Base-by-base conservation (phyloP, 2,797 vertebrate genomes). In the Miichthys miiuy region DNA sequence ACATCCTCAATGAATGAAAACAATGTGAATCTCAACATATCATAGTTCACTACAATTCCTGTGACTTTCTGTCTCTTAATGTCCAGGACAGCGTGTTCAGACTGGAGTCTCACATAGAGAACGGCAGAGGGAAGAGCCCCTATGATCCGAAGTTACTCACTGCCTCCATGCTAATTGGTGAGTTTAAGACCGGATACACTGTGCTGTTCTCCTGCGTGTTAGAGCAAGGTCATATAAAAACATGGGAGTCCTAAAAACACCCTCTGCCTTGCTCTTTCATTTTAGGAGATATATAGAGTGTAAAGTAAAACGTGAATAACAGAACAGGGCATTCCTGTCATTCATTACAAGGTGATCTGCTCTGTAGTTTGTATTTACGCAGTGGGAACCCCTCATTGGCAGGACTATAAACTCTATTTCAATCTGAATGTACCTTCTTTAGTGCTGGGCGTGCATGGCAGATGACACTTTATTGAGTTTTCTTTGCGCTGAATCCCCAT, bases 121-220 rank as follows among this genome's bases (percentile, higher is more conserved):
- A 99, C 48, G 98, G 98, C 70, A 94, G 98, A 68, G 98, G 98
- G 48, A 99, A 99, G 93, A 99, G 98, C 82, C 98, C 98, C 1
- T 99, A 99, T 50, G 98, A 99, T 89, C 98, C 98, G 34, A 98
- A 98, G 93, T 90, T 99, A 80, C 95, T 95, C 89, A 99, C 98
- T 34, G 97, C 98, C 57, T 99, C 98, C 75, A 96, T 98, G 92
- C 96, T 99, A 89, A 95, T 99, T 86, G 98, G 98, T 99, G 92
- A 87, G 96, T 93, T 72, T 51, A 55, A 74, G 46, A 69, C 41
- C 13, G 8, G 71, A 82, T 61, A 21, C 47, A 4, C 30, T 34
- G 25, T 8, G 38, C 55, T 38, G 78, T 0, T 69, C 55, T 21
- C 65, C 63, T 44, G 14, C 17, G 58, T 63, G 66, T 42, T 71